Evolutionary conservation across 2,113 vertebrate species (phyloP), one percentile per base, ranked within the genome.

Genomic region (Eulemur rufifrons): DNA sequence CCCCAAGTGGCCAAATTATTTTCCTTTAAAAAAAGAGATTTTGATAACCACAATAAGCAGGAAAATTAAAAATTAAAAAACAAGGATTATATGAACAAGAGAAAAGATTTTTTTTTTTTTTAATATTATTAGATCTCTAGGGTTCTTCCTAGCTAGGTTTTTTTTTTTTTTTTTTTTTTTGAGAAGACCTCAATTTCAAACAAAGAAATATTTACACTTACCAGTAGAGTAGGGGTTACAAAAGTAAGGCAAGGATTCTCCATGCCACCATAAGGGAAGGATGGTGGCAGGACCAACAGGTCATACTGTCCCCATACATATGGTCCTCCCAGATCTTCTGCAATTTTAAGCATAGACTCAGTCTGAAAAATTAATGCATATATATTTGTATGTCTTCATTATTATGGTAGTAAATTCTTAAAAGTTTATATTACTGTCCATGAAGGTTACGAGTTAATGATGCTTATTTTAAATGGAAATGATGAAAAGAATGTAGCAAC

Each of bases 211-310:
- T 61, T 89, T 32, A 73, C 9, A 98, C 98, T 98, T 97, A 99
- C 99, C 99, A 99, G 97, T 3, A 99, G 81, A 0, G 99, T 99
- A 47, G 99, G 99, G 0, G 99, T 99, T 37, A 99, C 99, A 88
- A 99, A 99, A 64, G 99, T 99, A 78, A 99, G 99, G 64, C 99
- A 99, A 42, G 99, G 99, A 93, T 99, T 99, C 97, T 99, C 99
- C 99, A 99, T 99, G 39, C 99, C 99, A 1, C 99, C 99, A 0
- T 99, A 99, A 0, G 99, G 99, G 97, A 99, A 99, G 29, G 99
- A 99, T 0, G 99, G 99, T 5, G 99, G 99, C 27, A 99, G 98
- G 77, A 99, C 99, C 96, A 99, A 97, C 8, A 99, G 93, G 95
- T 99, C 99, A 63, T 99, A 99, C 80, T 99, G 99, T 14, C 99